Percentiles rank a stretch among this genome's conserved stretches.
Evolutionary conservation across 2,113 vertebrate genomes (phyloP).

Genomic region (Baryphthengus martii): DNA sequence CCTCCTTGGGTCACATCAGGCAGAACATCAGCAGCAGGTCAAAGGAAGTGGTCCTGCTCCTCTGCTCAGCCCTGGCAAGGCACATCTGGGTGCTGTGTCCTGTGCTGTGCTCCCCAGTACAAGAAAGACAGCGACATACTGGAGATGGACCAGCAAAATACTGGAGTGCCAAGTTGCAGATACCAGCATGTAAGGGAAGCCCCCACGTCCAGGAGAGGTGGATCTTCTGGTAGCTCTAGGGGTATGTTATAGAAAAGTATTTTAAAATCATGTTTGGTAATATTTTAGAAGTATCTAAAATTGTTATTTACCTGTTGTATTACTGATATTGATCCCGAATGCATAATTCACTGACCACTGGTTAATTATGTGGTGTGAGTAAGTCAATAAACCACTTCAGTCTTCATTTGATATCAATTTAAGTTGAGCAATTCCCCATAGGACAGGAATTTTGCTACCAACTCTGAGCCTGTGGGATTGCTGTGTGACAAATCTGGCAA

Average conservation of each 20-base stretch:
- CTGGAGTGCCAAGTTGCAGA: not conserved
- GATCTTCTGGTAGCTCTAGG: not conserved
- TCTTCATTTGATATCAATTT: not conserved
- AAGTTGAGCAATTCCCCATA: not conserved
- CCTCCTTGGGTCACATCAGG: not conserved
- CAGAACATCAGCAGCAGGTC: not conserved
- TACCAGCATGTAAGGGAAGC: accelerated
- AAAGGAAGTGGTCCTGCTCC: not conserved
- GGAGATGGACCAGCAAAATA: not conserved
- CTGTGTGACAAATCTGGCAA: not conserved
- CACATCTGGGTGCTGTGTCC: not conserved
- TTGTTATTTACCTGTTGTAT: not conserved
- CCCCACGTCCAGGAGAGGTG: not conserved
- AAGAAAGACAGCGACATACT: not conserved
- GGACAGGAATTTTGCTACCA: not conserved
- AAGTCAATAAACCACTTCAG: not conserved
- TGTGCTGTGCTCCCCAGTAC: not conserved
- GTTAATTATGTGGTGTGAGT: not conserved
- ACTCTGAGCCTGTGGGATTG: not conserved
- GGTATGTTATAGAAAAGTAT: not conserved
- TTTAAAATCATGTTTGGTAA: not conserved
- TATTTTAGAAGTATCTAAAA: not conserved
- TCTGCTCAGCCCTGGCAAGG: not conserved
- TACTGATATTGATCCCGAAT: not conserved
- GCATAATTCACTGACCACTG: not conserved